These are phyloP conservation scores for Mystacornis crossleyi DNA, from an alignment of 2,113 vertebrate genomes.

Conservation along the genomic window DNA sequence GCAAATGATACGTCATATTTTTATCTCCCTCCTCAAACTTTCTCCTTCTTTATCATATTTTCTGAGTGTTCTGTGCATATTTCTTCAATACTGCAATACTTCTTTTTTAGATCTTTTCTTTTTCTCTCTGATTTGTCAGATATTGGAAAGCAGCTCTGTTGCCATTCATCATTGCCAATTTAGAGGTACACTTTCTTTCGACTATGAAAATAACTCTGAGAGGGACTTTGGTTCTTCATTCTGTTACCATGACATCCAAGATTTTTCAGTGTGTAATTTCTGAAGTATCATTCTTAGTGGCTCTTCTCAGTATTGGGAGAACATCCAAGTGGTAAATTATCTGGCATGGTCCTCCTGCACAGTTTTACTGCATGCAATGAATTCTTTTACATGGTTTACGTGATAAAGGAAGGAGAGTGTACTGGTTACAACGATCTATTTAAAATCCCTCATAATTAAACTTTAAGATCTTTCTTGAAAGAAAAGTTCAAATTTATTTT, in stretches of 20 bases:
- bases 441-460: neutral
- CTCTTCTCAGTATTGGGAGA: neutral
- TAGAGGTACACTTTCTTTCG: neutral
- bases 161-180: neutral
- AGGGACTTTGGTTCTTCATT: neutral
- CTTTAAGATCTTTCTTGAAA: neutral
- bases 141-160: neutral
- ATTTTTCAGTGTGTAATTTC: neutral
- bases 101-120: neutral
- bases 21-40: neutral
- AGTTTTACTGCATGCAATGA: neutral
- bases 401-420: neutral
- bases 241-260: constrained; percentile 26
- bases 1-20: neutral
- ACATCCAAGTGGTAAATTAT: neutral
- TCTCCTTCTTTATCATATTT: neutral
- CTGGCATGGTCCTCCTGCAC: neutral
- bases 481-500: neutral
- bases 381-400: neutral
- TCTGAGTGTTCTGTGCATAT: neutral
- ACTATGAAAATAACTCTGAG: constrained; percentile 14
- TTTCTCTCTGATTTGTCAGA: neutral
- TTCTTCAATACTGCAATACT: neutral
- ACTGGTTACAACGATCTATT: neutral
- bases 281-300: neutral